Percentiles rank a stretch among this genome's conserved stretches.
Evolutionary conservation across 2,113 vertebrate species (phyloP).

Genomic region (Propithecus coquereli): DNA sequence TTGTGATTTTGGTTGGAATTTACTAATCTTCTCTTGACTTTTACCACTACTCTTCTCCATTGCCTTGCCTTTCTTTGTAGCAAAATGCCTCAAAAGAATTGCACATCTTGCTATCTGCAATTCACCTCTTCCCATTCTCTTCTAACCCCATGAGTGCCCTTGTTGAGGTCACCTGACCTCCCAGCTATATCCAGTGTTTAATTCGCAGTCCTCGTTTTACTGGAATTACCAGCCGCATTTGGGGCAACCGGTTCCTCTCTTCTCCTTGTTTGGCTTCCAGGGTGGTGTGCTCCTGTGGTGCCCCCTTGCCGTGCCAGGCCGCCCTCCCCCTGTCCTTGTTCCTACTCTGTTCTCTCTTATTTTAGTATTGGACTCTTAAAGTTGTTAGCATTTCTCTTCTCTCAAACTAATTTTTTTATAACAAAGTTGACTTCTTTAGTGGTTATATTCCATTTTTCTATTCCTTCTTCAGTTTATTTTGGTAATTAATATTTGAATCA

Average conservation of each 20-base stretch:
- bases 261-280: neutral
- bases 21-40: neutral
- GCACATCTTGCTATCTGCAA: neutral
- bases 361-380: rapidly evolving
- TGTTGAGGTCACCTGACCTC: neutral
- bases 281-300: neutral
- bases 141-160: neutral
- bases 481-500: neutral
- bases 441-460: neutral
- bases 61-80: neutral
- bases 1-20: neutral
- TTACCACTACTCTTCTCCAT: neutral
- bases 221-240: neutral
- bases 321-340: neutral
- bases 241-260: neutral
- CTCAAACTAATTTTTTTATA: neutral
- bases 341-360: neutral
- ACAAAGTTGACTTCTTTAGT: neutral
- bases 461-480: neutral
- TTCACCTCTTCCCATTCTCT: neutral
- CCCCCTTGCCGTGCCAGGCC: neutral
- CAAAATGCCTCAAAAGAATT: neutral
- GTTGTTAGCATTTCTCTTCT: neutral
- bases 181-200: neutral
- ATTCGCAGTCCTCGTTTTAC: neutral